Evolutionary conservation across 2,888 invertebrate genomes (phyloP).

Genomic region (Yponomeuta sedellus): DNA sequence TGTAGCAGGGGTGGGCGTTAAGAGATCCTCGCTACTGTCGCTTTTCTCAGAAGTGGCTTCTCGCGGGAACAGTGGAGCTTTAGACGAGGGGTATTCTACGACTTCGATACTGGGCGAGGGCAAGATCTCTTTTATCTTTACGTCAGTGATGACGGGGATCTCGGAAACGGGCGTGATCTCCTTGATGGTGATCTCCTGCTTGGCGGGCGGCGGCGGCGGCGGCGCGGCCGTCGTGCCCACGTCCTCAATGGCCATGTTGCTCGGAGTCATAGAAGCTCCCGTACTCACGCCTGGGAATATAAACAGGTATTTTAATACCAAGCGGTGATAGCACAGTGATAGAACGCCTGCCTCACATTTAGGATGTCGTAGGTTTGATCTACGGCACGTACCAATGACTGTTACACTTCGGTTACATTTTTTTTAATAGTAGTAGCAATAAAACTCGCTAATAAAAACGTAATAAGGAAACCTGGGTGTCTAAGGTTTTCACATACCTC

Average conservation of each 20-base stretch:
- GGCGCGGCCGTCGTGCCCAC: constrained; percentile 32
- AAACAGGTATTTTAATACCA: constrained; percentile 14
- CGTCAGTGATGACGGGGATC: constrained; percentile 61
- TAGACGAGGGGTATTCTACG: constrained; percentile 59
- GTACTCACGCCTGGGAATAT: constrained; percentile 53
- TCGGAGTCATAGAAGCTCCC: constrained; percentile 44
- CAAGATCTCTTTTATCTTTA: constrained; percentile 64
- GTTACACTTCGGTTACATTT: too few species aligned
- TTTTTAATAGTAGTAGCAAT: too few species aligned
- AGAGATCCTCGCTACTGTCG: constrained; percentile 25
- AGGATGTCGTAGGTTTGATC: too few species aligned
- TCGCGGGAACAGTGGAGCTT: constrained; percentile 60
- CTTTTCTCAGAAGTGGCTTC: constrained; percentile 58
- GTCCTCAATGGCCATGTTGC: constrained; percentile 33
- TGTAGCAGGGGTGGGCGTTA: not conserved
- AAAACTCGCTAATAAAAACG: too few species aligned
- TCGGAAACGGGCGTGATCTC: constrained; percentile 77
- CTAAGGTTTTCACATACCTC: too few species aligned
- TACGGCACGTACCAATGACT: too few species aligned
- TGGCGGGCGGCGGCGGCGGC: constrained; percentile 41
- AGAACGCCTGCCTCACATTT: too few species aligned
- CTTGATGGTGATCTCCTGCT: constrained; percentile 73
- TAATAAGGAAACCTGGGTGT: too few species aligned
- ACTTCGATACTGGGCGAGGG: constrained; percentile 57
- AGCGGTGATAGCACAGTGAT: too few species aligned